phyloP scores from a whole-genome alignment of 2,797 vertebrate species.

The Karalla daura region DNA sequence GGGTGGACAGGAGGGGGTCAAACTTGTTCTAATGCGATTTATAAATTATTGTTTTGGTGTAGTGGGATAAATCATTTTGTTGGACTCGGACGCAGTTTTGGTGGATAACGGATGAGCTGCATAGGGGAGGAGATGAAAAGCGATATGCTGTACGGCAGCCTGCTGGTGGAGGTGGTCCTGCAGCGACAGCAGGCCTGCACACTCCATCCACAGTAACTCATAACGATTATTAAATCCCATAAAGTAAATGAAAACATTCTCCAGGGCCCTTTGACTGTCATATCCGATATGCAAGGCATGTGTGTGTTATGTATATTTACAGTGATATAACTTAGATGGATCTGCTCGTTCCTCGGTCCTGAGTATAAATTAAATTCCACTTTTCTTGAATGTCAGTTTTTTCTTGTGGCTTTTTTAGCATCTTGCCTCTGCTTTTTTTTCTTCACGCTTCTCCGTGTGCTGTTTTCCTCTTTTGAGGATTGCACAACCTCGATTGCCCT shows the following conservation, averaged over 20 bases:
- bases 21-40: constrained; percentile 40
- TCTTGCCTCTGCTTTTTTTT: not conserved
- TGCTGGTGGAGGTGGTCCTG: constrained; percentile 35
- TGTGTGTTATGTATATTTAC: constrained; percentile 24
- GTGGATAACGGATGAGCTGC: constrained; percentile 22
- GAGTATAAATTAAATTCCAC: constrained; percentile 12
- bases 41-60: constrained; percentile 32
- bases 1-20: no score
- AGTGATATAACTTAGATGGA: constrained; percentile 16
- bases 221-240: constrained; percentile 53
- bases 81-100: constrained; percentile 12
- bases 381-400: constrained; percentile 17
- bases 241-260: constrained; percentile 39
- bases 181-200: constrained; percentile 21
- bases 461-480: not conserved
- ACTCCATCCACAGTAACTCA: constrained; percentile 32
- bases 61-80: constrained; percentile 27
- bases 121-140: constrained; percentile 32
- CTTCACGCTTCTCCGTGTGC: not conserved
- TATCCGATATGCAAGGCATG: constrained; percentile 28
- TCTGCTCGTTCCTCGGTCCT: constrained; percentile 26
- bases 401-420: not conserved
- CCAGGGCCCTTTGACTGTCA: constrained; percentile 30
- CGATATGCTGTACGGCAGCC: constrained; percentile 27
- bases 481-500: constrained; percentile 3